Percentiles rank a stretch among this genome's conserved stretches.
Conservation (phyloP, 1,140 invertebrate genomes). For the Pinna nobilis region DNA sequence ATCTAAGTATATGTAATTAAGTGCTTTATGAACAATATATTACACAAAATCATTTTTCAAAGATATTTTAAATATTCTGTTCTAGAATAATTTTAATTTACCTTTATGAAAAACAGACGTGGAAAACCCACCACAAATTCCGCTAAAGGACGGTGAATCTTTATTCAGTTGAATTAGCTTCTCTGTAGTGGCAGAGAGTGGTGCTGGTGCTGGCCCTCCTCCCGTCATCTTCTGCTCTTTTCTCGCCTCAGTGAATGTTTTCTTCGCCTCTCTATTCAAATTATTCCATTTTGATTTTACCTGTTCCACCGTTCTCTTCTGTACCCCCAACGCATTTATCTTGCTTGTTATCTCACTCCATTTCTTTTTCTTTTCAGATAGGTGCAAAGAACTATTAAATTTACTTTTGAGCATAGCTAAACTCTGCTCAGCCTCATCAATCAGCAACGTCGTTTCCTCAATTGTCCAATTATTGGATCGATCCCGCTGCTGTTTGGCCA, state of each 20-base stretch:
- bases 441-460: not conserved
- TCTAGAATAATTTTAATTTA: too few relatives aligned
- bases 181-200: not conserved
- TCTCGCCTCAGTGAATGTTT: not conserved
- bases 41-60: too few relatives aligned
- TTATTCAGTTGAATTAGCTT: not conserved
- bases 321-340: too few relatives aligned
- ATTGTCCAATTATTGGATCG: not conserved
- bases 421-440: not conserved
- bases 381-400: too few relatives aligned
- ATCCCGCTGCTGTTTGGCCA: too few relatives aligned
- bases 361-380: not conserved
- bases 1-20: too few relatives aligned
- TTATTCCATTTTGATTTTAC: not conserved
- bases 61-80: too few relatives aligned
- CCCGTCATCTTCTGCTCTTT: not conserved
- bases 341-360: not conserved
- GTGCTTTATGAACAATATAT: too few relatives aligned
- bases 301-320: not conserved
- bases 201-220: not conserved
- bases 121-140: not conserved
- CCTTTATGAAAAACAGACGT: not conserved
- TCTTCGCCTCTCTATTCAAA: not conserved
- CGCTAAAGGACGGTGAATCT: not conserved
- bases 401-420: not conserved